Evolutionary conservation across 2,113 vertebrate species (phyloP), one percentile per base, ranked within the genome.

Genomic region (Amblyornis subalaris): DNA sequence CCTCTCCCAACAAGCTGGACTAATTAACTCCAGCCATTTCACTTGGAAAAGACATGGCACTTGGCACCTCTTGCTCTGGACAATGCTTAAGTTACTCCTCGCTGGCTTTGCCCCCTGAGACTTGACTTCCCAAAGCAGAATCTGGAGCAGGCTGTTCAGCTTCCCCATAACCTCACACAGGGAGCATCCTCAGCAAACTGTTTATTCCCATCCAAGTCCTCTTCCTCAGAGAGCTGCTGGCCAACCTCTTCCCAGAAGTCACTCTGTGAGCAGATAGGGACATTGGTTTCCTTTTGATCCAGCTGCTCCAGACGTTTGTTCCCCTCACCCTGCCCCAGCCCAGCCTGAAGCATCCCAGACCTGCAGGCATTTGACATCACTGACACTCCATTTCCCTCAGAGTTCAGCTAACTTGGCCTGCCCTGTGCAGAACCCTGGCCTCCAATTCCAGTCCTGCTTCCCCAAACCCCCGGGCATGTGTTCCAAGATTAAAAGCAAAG

Each of bases 301-400:
- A 85, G 79, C 47, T 0, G 7, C 40, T 78, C 62, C 69, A 93
- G 83, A 90, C n/a, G 1, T 67, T 60, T 76, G 36, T 23, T 69
- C 73, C 70, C 54, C 26, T 65, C 4, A 6, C 31, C 36, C 85
- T 35, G 75, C 69, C 36, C 36, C 88, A 94, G 94, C 64, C 71
- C 75, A 75, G 85, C 35, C 72, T 57, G 89, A 94, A 78, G 62
- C 75, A 67, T 57, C 81, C 61, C 88, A 96, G 90, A 70, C n/a
- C 77, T 64, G 36, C 36, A 78, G 44, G 48, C 54, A 42, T 75
- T 53, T 75, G 81, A 86, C 78, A 85, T 82, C 58, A 75, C 22
- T 85, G 42, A 85, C 2, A 3, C 82, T 57, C 38, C 38, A 45
- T 5, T 26, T 45, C 78, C 35, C 75, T 33, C 22, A 18, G 53